phyloP scores from a whole-genome alignment of 1,140 invertebrate genomes.

The Drosophila ogumai region DNA sequence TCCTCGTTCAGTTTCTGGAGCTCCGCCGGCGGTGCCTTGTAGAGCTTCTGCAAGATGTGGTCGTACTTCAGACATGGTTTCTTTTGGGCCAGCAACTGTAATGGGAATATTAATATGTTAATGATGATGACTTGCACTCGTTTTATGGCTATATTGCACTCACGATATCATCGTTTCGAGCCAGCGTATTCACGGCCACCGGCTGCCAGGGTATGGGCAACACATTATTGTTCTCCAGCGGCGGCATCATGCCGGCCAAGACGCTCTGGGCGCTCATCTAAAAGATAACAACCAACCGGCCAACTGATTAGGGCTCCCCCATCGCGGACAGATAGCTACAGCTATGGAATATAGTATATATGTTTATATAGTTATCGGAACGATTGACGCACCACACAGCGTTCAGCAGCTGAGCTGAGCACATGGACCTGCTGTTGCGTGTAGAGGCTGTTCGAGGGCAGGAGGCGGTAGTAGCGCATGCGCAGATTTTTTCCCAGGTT shows the following conservation, averaged over 20 bases:
- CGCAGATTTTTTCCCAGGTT: constrained; percentile 91
- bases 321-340: constrained; percentile 43
- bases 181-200: constrained; percentile 92
- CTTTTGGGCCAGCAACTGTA: constrained; percentile 88
- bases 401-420: constrained; percentile 91
- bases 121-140: neutral
- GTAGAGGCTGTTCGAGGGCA: constrained; percentile 88
- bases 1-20: constrained; percentile 86
- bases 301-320: constrained; percentile 71
- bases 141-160: constrained; percentile 53
- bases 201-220: constrained; percentile 93
- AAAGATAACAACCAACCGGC: constrained; percentile 69
- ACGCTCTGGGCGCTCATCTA: constrained; percentile 93
- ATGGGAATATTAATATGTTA: constrained; percentile 8
- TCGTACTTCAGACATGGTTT: constrained; percentile 88
- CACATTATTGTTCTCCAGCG: constrained; percentile 89
- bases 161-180: constrained; percentile 89
- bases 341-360: constrained; percentile 11
- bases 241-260: constrained; percentile 93
- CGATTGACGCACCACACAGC: constrained; percentile 87
- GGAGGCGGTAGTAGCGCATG: constrained; percentile 88
- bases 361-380: constrained; percentile 25
- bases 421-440: constrained; percentile 88
- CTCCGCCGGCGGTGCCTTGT: constrained; percentile 80
- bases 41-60: constrained; percentile 86